Evolutionary conservation across 2,113 vertebrate genomes (phyloP).

Genomic region (Eulemur macaco): DNA sequence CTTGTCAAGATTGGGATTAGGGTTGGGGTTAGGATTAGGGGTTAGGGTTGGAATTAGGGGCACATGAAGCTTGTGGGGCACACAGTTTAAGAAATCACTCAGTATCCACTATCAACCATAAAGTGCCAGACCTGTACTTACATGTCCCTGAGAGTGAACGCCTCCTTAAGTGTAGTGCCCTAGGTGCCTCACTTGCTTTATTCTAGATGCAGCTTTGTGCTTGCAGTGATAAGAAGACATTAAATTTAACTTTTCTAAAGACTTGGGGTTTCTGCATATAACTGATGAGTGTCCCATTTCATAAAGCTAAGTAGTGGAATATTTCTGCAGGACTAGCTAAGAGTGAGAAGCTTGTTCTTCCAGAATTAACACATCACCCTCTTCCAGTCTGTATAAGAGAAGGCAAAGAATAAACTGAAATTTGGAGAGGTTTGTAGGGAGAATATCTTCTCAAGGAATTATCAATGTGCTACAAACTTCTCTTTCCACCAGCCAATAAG

Average conservation of each 20-base stretch:
- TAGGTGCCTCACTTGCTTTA: neutral
- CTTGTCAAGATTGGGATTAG: neutral
- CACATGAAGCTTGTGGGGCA: neutral
- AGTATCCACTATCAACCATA: fast-evolving
- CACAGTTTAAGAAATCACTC: neutral
- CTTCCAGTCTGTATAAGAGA: neutral
- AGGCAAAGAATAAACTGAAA: neutral
- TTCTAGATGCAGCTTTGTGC: neutral
- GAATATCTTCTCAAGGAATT: neutral
- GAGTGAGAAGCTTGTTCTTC: neutral
- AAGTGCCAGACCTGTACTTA: neutral
- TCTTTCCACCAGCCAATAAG: neutral
- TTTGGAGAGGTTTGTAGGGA: neutral
- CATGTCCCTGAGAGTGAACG: neutral
- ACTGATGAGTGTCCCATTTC: neutral
- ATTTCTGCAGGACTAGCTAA: neutral
- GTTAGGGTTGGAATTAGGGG: no score
- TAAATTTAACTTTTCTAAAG: neutral
- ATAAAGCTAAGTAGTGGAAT: neutral
- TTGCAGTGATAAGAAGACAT: neutral
- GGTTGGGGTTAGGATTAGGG: neutral
- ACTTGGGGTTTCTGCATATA: neutral
- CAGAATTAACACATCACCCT: neutral
- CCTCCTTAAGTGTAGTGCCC: neutral
- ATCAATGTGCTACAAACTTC: neutral